Base-by-base conservation (phyloP, 2,113 vertebrate genomes). In the Gila orcuttii region DNA sequence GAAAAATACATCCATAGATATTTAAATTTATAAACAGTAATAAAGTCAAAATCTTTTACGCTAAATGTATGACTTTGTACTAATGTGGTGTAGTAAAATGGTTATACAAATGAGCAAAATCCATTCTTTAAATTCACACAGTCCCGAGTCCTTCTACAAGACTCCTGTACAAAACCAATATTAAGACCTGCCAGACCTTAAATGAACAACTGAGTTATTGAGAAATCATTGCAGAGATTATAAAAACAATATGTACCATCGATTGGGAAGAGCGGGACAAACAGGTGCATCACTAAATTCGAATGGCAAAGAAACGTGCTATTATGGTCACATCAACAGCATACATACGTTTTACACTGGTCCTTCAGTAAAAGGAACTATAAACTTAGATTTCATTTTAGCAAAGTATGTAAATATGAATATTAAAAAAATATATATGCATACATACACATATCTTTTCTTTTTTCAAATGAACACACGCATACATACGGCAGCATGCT, bases 1-100 rank as follows among this genome's bases (percentile, higher is more conserved):
- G 96, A 97, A 97, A 99, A 97, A 97, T 98, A 99, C 97, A 99
- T 96, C 95, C 95, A 99, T 95, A 97, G 95, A 95, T 98, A 96
- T 96, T 96, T 96, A 88, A 93, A 97, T 95, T 96, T 99, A 98
- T 98, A 98, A 99, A 99, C 97, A 98, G 96, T 99, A 98, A 98
- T 96, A 99, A 98, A 98, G 97, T 94, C 96, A 96, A 96, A 87
- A 93, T 93, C 96, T 97, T 97, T 96, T 94, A 88, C 88, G 90
- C 94, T 93, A 93, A 92, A 93, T 91, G 91, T 97, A 96, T 96
- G 96, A 97, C 95, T 96, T 95, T 96, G 82, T 82, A 96, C 95
- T 94, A 95, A 95, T 93, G 91, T 93, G 94, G 96, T 96, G 96
- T 96, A 96, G 95, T 96, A 97, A 96, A 93, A 95, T 62, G 68